Percentiles rank a stretch among this genome's conserved stretches.
These are phyloP conservation scores for Heterodera schachtii DNA, from an alignment of 1,140 invertebrate species.

Conservation along the genomic window DNA sequence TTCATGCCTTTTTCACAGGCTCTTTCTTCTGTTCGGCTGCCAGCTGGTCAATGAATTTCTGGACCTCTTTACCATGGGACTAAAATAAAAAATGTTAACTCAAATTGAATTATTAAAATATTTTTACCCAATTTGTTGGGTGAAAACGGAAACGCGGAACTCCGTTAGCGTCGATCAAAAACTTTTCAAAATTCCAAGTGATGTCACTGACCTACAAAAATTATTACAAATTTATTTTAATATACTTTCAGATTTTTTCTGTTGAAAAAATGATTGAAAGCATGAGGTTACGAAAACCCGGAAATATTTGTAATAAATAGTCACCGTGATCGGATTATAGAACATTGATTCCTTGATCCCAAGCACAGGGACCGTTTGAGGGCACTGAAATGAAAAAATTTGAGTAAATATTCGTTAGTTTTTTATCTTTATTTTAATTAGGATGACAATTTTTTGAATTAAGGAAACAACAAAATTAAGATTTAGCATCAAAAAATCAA, in stretches of 20 bases:
- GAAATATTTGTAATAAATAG: background rate
- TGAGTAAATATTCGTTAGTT: slow-evolving; percentile 43
- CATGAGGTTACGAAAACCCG: too few relatives aligned
- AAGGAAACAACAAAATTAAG: too few relatives aligned
- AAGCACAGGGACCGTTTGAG: slow-evolving; percentile 61
- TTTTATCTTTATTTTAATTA: too few relatives aligned
- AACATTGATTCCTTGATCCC: slow-evolving; percentile 58
- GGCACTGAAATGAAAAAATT: slow-evolving; percentile 61
- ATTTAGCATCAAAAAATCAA: too few relatives aligned
- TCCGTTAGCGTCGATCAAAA: slow-evolving; percentile 66
- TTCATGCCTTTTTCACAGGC: background rate
- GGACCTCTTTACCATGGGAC: slow-evolving; percentile 58
- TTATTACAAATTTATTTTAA: slow-evolving; percentile 36
- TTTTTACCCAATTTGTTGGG: slow-evolving; percentile 55
- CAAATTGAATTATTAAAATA: background rate
- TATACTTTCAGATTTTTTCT: slow-evolving; percentile 41
- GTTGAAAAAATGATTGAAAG: too few relatives aligned
- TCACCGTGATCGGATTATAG: slow-evolving; percentile 54
- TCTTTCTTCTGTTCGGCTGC: background rate
- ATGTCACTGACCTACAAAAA: slow-evolving; percentile 62
- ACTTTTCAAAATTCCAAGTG: slow-evolving; percentile 69
- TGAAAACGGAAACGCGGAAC: slow-evolving; percentile 59
- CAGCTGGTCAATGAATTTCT: slow-evolving; percentile 57
- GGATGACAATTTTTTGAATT: too few relatives aligned
- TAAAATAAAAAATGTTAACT: background rate